Base-by-base conservation (phyloP, 1,140 invertebrate species). In the Phymastichus coffea region DNA sequence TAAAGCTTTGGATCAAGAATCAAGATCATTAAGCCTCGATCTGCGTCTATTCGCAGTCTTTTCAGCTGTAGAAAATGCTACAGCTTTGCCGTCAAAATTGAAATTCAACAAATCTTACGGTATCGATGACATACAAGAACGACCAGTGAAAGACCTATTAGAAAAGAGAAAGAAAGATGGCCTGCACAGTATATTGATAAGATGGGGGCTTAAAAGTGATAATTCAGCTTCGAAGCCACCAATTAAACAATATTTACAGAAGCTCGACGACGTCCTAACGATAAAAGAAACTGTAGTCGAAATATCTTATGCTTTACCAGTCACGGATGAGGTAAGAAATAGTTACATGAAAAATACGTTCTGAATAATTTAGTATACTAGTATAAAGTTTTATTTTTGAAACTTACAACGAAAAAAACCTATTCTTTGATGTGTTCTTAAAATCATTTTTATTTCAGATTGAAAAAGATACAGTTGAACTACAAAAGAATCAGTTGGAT, bases 21-120 rank as follows among this genome's bases (percentile, higher is more conserved):
- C 64, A 4, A 58, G 53, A 57, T n/a, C n/a, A 1, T 22, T 26
- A 6, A 51, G 59, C 46, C 15, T 9, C 26, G 26, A 61, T 25
- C 19, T 66, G 2, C 23, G 61, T 40, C 25, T 61, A 15, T 66
- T 66, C 40, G 40, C 68, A 15, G 58, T 68, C 3, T 68, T 48
- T 33, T 35, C 65, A 20, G 1, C 38, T 14, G n/a, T 12, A 8
- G 19, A 17, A 49, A 57, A 40, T 35, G 9, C 9, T 15, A 37
- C 17, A 49, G 26, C 20, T 40, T 22, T 48, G 4, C 14, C 7
- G 2, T 38, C 17, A 51, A 35, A 22, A 58, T 7, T 33, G 28
- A 33, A 57, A 41, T 38, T 57, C 0, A 17, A 15, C 4, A 3
- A 20, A n/a, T 1, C 19, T 23, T 6, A 35, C 33, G 8, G 7